These are phyloP conservation scores for Callionymus lyra DNA, from an alignment of 2,113 vertebrate genomes.

Conservation along the genomic window DNA sequence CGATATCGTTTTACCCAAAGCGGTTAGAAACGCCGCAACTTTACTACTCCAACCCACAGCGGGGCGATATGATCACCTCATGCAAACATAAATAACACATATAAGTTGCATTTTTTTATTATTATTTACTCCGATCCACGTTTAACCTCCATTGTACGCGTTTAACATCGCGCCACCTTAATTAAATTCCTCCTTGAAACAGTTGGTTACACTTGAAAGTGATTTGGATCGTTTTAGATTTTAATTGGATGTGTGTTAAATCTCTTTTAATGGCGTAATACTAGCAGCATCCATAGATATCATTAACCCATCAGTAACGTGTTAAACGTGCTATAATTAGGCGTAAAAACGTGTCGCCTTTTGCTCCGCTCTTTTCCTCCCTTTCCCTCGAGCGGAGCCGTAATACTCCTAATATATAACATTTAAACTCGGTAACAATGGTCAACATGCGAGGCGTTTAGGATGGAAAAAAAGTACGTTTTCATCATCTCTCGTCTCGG, in stretches of 20 bases:
- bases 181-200: conserved; percentile 62
- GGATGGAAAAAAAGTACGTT: conserved; percentile 19
- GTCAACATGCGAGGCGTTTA: no score
- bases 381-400: conserved; percentile 32
- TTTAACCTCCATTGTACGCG: conserved; percentile 27
- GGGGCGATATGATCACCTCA: conserved; percentile 8
- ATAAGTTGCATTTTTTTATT: neutral
- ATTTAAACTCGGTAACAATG: conserved; percentile 22
- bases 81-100: conserved; percentile 3
- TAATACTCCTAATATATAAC: conserved; percentile 36
- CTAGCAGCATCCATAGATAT: no score
- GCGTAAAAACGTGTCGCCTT: conserved; percentile 33
- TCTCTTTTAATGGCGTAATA: conserved; percentile 11
- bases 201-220: conserved; percentile 67
- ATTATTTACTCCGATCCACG: conserved; percentile 13
- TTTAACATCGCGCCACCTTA: conserved; percentile 58
- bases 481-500: conserved; percentile 27
- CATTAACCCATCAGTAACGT: no score
- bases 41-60: neutral
- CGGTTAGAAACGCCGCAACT: conserved; percentile 16
- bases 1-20: conserved; percentile 27
- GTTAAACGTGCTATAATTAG: no score
- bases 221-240: conserved; percentile 65
- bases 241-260: conserved; percentile 68
- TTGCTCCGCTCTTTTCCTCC: conserved; percentile 24